phyloP scores from a whole-genome alignment of 1,140 invertebrate species.

The Fopius arisanus region DNA sequence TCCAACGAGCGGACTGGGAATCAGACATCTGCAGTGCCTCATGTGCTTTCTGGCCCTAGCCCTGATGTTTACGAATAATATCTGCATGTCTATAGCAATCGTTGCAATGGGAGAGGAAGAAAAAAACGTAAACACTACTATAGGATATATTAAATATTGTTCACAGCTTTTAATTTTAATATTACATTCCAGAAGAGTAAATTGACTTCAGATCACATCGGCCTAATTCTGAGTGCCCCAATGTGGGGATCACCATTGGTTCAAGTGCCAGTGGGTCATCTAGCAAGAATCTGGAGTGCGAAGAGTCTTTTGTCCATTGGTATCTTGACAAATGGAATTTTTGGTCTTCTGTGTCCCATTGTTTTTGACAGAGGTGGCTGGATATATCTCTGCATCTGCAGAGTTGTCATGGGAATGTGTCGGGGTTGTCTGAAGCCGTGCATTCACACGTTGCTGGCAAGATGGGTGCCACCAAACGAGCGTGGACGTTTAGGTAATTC shows the following conservation, averaged over 20 bases:
- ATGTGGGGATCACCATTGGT: slow-evolving; percentile 76
- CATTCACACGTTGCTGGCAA: slow-evolving; percentile 70
- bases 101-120: too few relatives aligned
- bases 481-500: slow-evolving; percentile 54
- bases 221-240: slow-evolving; percentile 72
- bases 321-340: slow-evolving; percentile 68
- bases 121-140: too few relatives aligned
- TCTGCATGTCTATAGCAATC: too few relatives aligned
- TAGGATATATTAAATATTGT: too few relatives aligned
- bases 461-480: slow-evolving; percentile 67
- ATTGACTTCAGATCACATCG: slow-evolving; percentile 67
- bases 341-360: slow-evolving; percentile 59
- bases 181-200: too few relatives aligned
- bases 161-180: too few relatives aligned
- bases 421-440: slow-evolving; percentile 73
- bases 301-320: slow-evolving; percentile 69
- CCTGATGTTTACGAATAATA: too few relatives aligned
- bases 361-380: slow-evolving; percentile 54
- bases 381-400: slow-evolving; percentile 62
- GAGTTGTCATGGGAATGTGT: slow-evolving; percentile 72
- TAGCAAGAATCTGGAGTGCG: slow-evolving; percentile 67
- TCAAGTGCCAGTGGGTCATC: slow-evolving; percentile 68
- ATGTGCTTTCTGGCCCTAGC: too few relatives aligned
- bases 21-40: too few relatives aligned
- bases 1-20: too few relatives aligned